phyloP scores from a whole-genome alignment of 1,140 invertebrate genomes.

The Macrobrachium rosenbergii region DNA sequence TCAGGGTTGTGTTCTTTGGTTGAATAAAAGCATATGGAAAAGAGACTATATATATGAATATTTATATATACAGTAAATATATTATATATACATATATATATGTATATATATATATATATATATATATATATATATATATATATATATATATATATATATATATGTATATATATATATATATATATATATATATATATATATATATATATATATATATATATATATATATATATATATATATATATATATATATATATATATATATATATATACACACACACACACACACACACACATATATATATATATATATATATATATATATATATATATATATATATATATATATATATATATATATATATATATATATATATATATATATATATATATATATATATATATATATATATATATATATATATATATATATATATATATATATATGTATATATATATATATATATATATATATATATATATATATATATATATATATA shows the following conservation, averaged over 20 bases:
- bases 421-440: neutral
- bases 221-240: neutral
- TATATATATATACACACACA: no score
- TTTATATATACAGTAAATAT: no score
- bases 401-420: no score
- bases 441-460: no score
- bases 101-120: slow-evolving; percentile 3
- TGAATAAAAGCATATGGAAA: no score
- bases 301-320: neutral
- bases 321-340: neutral
- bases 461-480: no score
- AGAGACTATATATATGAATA: no score
- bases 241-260: no score
- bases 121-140: slow-evolving; percentile 11
- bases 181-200: neutral
- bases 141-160: slow-evolving; percentile 8
- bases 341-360: neutral
- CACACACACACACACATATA: no score
- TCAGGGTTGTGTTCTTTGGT: no score
- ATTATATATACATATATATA: neutral
- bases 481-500: no score
- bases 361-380: neutral
- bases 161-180: slow-evolving; percentile 2
- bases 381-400: neutral
- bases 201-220: slow-evolving; percentile 17